Percentiles rank a stretch among this genome's conserved stretches.
phyloP scores from a whole-genome alignment of 2,797 vertebrate genomes.

The Linurgus olivaceus region DNA sequence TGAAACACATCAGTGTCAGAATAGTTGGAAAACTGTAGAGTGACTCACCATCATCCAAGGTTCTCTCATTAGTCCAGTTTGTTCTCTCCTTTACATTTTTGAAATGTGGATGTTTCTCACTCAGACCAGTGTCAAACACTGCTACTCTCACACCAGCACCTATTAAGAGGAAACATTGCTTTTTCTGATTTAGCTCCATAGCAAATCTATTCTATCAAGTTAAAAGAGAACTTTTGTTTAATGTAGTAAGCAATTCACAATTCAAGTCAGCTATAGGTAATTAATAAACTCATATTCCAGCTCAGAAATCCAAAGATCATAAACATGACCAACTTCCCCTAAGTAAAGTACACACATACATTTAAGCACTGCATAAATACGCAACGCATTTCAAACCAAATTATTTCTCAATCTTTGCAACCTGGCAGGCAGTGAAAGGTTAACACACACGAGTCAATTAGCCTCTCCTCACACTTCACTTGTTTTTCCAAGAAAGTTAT shows the following conservation, averaged over 20 bases:
- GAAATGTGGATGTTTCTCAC: constrained; percentile 97
- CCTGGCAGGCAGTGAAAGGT: neutral
- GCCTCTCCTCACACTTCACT: neutral
- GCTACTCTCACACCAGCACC: constrained; percentile 96
- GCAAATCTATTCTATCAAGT: neutral
- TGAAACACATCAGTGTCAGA: neutral
- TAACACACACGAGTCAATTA: neutral
- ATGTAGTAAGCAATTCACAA: neutral
- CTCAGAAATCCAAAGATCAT: neutral
- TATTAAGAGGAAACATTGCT: constrained; percentile 34
- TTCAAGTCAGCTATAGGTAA: neutral
- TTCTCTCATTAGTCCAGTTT: constrained; percentile 99
- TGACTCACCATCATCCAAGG: constrained; percentile 91
- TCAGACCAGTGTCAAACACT: constrained; percentile 97
- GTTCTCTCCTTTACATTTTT: constrained; percentile 98
- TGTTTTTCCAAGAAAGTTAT: neutral
- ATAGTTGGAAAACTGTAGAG: fast-evolving
- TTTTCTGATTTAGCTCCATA: neutral
- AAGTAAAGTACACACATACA: neutral
- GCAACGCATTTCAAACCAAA: neutral
- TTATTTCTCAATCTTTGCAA: neutral
- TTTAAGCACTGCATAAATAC: neutral
- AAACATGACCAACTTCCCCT: neutral
- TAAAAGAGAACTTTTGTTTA: neutral
- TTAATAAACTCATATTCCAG: neutral